phyloP scores from a whole-genome alignment of 35 echinoderm and acorn worm genomes.

The Apostichopus californicus region DNA sequence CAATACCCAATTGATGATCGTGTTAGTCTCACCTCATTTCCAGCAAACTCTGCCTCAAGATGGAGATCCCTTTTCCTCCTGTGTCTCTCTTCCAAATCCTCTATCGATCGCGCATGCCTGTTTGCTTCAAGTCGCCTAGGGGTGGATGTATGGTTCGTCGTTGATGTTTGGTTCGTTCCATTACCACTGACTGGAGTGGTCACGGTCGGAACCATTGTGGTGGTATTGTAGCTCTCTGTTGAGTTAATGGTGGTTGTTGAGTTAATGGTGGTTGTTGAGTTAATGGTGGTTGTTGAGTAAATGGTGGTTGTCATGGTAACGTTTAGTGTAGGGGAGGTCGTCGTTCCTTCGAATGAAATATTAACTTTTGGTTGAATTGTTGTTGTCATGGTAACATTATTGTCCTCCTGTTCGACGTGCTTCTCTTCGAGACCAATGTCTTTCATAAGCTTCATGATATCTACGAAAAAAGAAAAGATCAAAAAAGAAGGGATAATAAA shows the following conservation, averaged over 20 bases:
- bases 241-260: background rate
- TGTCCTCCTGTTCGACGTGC: background rate
- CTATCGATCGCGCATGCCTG: background rate
- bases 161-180: background rate
- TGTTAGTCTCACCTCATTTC: background rate
- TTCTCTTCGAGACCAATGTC: constrained; percentile 6
- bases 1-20: no score
- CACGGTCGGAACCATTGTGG: background rate
- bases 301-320: constrained; percentile 29
- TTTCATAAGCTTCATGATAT: constrained; percentile 15
- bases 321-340: background rate
- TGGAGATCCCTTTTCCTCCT: background rate
- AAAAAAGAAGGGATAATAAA: no score
- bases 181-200: background rate
- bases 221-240: background rate
- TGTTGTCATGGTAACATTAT: background rate
- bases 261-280: background rate
- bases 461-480: background rate
- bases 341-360: background rate
- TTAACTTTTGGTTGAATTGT: background rate
- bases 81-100: background rate
- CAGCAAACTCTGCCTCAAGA: constrained; percentile 9
- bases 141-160: no score
- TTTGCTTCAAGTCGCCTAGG: constrained; percentile 17
- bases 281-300: background rate